Evolutionary conservation across 2,888 invertebrate species (phyloP).

Genomic region (Athrips mouffetella): DNA sequence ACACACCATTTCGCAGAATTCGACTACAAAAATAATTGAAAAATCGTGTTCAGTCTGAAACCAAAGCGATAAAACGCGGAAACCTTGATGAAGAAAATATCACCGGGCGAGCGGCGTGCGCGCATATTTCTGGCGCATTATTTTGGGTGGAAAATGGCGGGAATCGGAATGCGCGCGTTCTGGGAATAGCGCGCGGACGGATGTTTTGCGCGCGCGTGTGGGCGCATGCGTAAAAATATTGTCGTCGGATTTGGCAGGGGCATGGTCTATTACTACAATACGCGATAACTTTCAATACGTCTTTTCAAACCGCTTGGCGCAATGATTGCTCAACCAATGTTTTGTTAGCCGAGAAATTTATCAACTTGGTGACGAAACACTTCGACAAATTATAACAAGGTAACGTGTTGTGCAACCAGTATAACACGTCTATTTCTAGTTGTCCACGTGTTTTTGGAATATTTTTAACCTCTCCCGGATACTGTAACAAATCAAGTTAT

Average conservation of each 20-base stretch:
- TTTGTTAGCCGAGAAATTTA: too few species aligned
- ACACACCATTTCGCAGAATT: neutral
- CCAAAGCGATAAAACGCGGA: conserved; percentile 8
- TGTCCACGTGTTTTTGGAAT: neutral
- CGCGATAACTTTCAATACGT: too few species aligned
- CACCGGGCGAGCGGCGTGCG: conserved; percentile 28
- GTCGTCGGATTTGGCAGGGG: conserved; percentile 8
- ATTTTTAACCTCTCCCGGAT: conserved; percentile 9
- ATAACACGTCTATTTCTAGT: too few species aligned
- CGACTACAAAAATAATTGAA: conserved; percentile 4
- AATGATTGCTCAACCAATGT: too few species aligned
- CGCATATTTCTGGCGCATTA: conserved; percentile 54
- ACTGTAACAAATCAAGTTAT: conserved; percentile 7
- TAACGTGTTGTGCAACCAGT: too few species aligned
- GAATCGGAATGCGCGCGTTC: conserved; percentile 60
- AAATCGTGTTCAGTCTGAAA: neutral
- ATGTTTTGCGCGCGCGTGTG: conserved; percentile 58
- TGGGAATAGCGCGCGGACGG: conserved; percentile 64
- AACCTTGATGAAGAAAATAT: conserved; percentile 36
- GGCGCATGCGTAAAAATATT: conserved; percentile 31
- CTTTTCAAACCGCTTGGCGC: too few species aligned
- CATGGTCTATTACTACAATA: conserved; percentile 4
- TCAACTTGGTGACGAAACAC: too few species aligned
- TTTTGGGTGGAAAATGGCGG: conserved; percentile 54
- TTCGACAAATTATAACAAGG: too few species aligned